Evolutionary conservation across 2,797 vertebrate species (phyloP).

Genomic region (Gallinago solitaria): DNA sequence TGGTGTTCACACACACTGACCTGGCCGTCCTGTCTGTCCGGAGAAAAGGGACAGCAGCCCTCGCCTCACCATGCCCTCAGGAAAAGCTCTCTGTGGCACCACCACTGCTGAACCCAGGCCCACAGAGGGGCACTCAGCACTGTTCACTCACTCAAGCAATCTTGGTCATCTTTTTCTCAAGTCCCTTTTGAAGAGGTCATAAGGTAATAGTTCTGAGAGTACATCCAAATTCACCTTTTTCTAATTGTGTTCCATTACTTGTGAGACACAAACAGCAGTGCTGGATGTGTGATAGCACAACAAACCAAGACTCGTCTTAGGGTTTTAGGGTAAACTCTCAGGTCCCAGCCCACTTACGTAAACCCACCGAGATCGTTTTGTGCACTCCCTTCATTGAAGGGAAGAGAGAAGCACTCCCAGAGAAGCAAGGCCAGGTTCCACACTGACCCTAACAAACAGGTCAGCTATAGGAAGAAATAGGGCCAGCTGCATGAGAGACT

Average conservation of each 20-base stretch:
- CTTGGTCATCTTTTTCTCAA: background rate
- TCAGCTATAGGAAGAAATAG: background rate
- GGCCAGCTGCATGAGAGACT: background rate
- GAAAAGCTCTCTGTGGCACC: background rate
- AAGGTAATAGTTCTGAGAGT: background rate
- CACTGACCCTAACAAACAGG: background rate
- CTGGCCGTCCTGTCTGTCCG: background rate
- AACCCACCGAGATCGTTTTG: accelerated
- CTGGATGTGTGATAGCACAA: background rate
- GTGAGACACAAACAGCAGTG: background rate
- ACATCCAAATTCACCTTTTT: background rate
- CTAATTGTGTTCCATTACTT: background rate
- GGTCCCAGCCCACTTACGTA: accelerated
- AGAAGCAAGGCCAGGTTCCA: background rate
- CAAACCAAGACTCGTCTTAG: background rate
- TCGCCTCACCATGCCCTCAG: background rate
- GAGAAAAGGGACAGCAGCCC: background rate
- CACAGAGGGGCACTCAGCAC: background rate
- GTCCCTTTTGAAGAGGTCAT: background rate
- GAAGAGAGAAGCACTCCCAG: background rate
- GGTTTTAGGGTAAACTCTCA: background rate
- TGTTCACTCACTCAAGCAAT: background rate
- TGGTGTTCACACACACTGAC: background rate
- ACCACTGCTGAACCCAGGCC: background rate
- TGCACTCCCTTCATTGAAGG: background rate